These are phyloP conservation scores for Scolanthus callimorphus DNA, from an alignment of 92 coral and sea anemone species.

Conservation along the genomic window DNA sequence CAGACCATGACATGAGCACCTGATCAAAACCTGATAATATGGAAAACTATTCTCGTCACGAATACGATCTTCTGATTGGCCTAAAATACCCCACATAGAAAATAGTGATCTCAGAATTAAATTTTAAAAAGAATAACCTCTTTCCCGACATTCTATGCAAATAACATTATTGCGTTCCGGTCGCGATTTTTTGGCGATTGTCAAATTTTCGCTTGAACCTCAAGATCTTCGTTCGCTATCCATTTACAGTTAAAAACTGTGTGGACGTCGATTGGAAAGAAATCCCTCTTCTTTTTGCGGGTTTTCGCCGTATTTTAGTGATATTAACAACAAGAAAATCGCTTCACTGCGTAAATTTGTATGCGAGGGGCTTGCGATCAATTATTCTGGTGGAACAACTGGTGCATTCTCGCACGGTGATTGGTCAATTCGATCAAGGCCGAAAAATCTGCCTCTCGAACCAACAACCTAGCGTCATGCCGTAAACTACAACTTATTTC, in stretches of 20 bases:
- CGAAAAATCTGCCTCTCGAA: conserved; percentile 47
- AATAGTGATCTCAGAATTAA: conserved; percentile 60
- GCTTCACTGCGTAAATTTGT: too few relatives aligned
- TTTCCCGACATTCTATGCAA: conserved; percentile 48
- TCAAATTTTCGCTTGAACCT: too few relatives aligned
- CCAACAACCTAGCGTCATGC: conserved; percentile 75
- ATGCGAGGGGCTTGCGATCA: conserved; percentile 38
- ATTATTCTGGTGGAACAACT: conserved; percentile 67
- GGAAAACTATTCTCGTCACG: conserved; percentile 27
- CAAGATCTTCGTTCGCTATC: too few relatives aligned
- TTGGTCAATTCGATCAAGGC: conserved; percentile 41
- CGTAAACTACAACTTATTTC: conserved; percentile 47
- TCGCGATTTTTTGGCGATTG: conserved; percentile 3
- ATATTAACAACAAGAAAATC: too few relatives aligned
- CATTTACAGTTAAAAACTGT: too few relatives aligned
- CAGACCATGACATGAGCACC: neutral
- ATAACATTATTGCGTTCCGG: conserved; percentile 17
- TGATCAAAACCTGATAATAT: conserved; percentile 6
- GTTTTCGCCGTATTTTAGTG: too few relatives aligned
- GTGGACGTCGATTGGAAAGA: too few relatives aligned
- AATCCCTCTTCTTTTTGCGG: too few relatives aligned
- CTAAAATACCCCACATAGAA: conserved; percentile 47
- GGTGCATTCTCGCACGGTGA: conserved; percentile 57
- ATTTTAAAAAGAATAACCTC: conserved; percentile 46
- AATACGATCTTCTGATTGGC: conserved; percentile 31